phyloP scores from a whole-genome alignment of 2,113 vertebrate genomes.

The Clarias gariepinus region DNA sequence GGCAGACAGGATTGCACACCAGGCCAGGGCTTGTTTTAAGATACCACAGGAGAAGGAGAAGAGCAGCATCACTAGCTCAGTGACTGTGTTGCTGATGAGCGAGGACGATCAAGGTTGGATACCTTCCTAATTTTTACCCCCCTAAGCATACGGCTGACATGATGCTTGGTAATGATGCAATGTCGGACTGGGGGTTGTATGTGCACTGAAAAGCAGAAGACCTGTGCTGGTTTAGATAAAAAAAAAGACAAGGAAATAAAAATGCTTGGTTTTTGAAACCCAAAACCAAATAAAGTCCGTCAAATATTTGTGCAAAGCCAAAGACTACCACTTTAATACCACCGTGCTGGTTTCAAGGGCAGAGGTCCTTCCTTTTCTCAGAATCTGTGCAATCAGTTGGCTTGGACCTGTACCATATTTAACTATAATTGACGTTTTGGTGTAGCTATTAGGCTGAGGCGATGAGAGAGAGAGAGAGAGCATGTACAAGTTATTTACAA shows the following conservation, averaged over 20 bases:
- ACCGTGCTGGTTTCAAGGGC: not conserved
- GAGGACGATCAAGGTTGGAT: not conserved
- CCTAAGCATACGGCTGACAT: not conserved
- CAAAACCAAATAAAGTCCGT: not conserved
- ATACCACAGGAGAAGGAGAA: no score
- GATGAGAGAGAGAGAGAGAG: not conserved
- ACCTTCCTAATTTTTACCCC: not conserved
- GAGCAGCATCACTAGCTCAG: no score
- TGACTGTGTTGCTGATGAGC: not conserved
- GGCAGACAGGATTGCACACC: not conserved
- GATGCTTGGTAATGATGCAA: not conserved
- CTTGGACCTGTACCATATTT: not conserved
- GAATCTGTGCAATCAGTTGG: not conserved
- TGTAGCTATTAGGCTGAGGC: not conserved
- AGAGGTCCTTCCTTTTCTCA: not conserved
- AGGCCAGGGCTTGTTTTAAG: not conserved
- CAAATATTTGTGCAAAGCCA: not conserved
- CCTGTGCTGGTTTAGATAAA: not conserved
- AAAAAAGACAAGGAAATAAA: not conserved
- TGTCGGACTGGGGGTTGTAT: no score
- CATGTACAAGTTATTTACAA: not conserved
- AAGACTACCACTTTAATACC: not conserved
- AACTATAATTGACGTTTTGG: not conserved
- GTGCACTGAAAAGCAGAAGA: not conserved
- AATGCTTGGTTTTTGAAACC: not conserved